phyloP scores from a whole-genome alignment of 2,888 invertebrate genomes.

The Athalia circularis region DNA sequence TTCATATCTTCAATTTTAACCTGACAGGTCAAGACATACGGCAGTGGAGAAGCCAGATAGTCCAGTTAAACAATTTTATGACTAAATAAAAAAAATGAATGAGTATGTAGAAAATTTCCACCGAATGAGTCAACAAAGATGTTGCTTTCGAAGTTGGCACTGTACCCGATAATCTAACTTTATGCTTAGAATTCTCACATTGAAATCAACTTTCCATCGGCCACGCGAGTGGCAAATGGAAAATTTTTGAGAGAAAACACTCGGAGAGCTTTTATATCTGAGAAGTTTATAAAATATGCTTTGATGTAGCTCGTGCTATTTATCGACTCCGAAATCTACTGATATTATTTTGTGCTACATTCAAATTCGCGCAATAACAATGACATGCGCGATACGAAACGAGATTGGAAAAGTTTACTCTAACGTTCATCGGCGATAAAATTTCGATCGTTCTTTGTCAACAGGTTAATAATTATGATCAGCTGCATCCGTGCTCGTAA shows the following conservation, averaged over 20 bases:
- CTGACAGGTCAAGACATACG: no score
- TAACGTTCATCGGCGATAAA: not conserved
- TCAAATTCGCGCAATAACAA: slow-evolving; percentile 12
- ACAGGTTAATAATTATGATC: no score
- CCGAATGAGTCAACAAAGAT: not conserved
- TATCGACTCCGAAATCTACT: not conserved
- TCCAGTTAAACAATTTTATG: no score
- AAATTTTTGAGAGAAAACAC: not conserved
- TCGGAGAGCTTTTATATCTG: slow-evolving; percentile 3
- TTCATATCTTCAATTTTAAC: no score
- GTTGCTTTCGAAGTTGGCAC: slow-evolving; percentile 7
- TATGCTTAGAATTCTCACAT: not conserved
- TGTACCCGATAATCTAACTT: slow-evolving; percentile 12
- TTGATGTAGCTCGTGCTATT: slow-evolving; percentile 3
- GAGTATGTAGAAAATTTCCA: not conserved
- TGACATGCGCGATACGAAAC: not conserved
- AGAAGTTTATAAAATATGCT: not conserved
- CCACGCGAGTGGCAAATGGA: not conserved
- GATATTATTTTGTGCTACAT: not conserved
- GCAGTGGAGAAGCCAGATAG: no score
- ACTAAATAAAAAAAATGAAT: not conserved
- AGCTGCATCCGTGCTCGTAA: no score
- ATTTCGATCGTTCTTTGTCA: no score
- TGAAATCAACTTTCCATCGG: not conserved
- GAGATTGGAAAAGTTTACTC: not conserved